A percentile compares a stretch with the other conserved stretches of the same genome.
Evolutionary conservation across 1,140 invertebrate genomes (phyloP).

Genomic region (Wiebesia pumilae): DNA sequence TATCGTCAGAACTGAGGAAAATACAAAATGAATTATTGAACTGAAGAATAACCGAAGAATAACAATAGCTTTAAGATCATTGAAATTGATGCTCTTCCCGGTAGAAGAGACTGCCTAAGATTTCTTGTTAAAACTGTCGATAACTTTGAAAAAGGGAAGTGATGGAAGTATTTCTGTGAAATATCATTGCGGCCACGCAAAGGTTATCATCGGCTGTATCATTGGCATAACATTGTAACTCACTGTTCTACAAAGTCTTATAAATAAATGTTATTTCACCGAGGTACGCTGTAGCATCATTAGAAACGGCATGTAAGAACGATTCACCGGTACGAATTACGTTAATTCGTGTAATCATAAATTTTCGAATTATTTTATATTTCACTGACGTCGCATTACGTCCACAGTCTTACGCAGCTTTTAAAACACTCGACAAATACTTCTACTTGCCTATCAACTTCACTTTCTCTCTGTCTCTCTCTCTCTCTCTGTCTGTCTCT

Average conservation of each 20-base stretch:
- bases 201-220: not conserved
- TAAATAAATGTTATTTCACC: not conserved
- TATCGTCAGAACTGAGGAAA: too few species aligned
- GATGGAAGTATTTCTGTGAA: too few species aligned
- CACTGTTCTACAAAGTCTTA: not conserved
- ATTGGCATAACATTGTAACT: not conserved
- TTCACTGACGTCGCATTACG: not conserved
- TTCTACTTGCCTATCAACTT: not conserved
- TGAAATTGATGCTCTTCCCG: not conserved
- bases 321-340: not conserved
- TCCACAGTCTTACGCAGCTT: not conserved
- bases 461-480: too few species aligned
- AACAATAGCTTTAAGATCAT: not conserved
- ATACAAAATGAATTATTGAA: too few species aligned
- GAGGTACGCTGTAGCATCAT: not conserved
- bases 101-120: not conserved
- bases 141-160: not conserved
- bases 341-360: not conserved
- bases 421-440: not conserved
- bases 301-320: not conserved
- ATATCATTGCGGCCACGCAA: too few species aligned
- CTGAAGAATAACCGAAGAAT: too few species aligned
- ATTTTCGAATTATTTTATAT: not conserved
- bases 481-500: too few species aligned
- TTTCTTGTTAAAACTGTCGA: not conserved